Percentiles rank a stretch among this genome's conserved stretches.
phyloP scores from a whole-genome alignment of 2,888 invertebrate species.

The Mechanitis mazaeus region DNA sequence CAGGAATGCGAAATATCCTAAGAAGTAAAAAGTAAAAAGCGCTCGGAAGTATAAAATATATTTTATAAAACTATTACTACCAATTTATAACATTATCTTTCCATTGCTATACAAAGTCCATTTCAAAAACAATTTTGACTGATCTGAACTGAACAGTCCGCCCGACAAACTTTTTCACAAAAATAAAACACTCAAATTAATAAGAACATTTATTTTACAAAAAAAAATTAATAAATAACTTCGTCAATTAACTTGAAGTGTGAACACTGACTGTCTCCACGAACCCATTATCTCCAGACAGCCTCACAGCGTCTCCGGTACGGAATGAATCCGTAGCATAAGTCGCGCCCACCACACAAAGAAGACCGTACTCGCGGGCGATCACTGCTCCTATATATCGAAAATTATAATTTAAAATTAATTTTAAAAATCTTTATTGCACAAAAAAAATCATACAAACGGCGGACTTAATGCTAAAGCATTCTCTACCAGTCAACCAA shows the following conservation, averaged over 20 bases:
- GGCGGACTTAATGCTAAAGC: no score
- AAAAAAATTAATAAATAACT: background rate
- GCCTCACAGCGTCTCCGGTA: slow-evolving; percentile 79
- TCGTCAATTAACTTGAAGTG: background rate
- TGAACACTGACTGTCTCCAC: slow-evolving; percentile 51
- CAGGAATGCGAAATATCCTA: no score
- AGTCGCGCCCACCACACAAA: slow-evolving; percentile 86
- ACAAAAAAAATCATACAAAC: no score
- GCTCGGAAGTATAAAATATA: no score
- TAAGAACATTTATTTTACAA: background rate
- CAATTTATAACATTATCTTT: no score
- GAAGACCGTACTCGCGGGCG: slow-evolving; percentile 88
- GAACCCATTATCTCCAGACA: slow-evolving; percentile 68
- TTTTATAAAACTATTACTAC: no score
- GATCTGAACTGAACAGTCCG: no score
- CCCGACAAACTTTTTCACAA: background rate
- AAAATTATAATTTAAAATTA: background rate
- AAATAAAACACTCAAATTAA: background rate
- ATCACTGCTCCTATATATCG: slow-evolving; percentile 82
- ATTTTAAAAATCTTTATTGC: no score
- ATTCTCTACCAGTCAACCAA: no score
- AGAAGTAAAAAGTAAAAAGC: no score
- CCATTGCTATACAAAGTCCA: no score
- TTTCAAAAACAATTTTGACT: no score
- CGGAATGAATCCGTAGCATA: slow-evolving; percentile 80